A percentile compares a stretch with the other conserved stretches of the same genome.
Evolutionary conservation across 2,113 vertebrate genomes (phyloP).

Genomic region (Pleuronectes platessa): DNA sequence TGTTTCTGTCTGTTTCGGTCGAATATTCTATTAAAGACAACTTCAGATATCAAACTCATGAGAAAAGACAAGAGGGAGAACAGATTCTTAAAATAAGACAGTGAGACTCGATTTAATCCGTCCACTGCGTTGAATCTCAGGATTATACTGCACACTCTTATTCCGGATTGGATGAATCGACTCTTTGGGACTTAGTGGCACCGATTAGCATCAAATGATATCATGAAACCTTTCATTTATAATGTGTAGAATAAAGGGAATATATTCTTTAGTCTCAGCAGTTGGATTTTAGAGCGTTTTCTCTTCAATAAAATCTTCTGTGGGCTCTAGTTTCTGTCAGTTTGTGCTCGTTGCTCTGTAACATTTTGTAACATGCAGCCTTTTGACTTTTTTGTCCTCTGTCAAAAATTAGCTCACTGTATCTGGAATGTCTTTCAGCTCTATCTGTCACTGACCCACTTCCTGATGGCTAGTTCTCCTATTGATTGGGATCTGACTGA

Average conservation of each 20-base stretch:
- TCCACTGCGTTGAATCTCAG: background rate
- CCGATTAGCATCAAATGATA: background rate
- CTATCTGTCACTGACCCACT: background rate
- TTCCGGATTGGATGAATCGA: background rate
- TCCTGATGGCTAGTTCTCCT: background rate
- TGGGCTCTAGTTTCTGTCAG: no score
- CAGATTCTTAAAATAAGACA: background rate
- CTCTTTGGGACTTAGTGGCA: background rate
- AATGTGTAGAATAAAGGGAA: background rate
- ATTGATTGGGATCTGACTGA: background rate
- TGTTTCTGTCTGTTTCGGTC: background rate
- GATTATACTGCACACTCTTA: background rate
- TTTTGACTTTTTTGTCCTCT: background rate
- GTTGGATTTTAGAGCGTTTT: background rate
- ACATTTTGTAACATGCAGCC: background rate
- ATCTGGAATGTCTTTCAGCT: background rate
- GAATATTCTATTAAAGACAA: slow-evolving; percentile 8
- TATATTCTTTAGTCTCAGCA: background rate
- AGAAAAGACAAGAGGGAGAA: background rate
- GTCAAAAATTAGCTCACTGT: background rate
- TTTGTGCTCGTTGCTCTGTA: background rate
- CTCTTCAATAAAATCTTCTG: background rate
- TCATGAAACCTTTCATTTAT: background rate
- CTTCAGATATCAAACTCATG: background rate
- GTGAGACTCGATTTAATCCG: slow-evolving; percentile 4